Percentiles rank a stretch among this genome's conserved stretches.
These are phyloP conservation scores for Lepus timidus DNA, from an alignment of 2,113 vertebrate genomes.

Conservation along the genomic window DNA sequence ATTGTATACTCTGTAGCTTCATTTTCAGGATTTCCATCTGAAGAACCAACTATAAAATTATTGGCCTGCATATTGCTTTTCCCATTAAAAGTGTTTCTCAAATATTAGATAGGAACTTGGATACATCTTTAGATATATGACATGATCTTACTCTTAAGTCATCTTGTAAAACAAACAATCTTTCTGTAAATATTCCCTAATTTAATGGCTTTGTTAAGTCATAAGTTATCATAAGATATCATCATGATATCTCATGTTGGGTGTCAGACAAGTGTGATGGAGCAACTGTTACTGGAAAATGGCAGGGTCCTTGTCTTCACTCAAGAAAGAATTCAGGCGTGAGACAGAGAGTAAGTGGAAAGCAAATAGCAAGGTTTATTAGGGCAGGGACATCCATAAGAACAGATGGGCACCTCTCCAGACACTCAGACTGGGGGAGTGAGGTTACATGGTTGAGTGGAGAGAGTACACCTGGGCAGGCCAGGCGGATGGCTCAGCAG, in stretches of 20 bases:
- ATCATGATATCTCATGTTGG: neutral
- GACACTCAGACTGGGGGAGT: no score
- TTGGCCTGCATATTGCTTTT: neutral
- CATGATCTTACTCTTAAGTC: neutral
- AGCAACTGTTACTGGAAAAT: no score
- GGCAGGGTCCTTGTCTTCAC: no score
- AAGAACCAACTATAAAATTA: neutral
- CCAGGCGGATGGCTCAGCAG: no score
- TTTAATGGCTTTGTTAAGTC: neutral
- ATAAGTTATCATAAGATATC: neutral
- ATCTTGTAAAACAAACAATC: neutral
- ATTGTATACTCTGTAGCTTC: neutral
- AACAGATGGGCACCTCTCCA: no score
- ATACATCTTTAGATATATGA: neutral
- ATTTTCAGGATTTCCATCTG: neutral
- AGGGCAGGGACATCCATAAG: no score
- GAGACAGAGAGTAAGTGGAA: no score
- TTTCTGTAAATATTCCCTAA: neutral
- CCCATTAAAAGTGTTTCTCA: neutral
- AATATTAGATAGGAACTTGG: neutral
- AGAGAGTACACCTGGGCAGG: no score
- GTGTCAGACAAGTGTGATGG: neutral
- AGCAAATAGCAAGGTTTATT: no score
- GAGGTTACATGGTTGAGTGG: no score
- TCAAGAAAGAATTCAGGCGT: no score